Evolutionary conservation across 2,888 invertebrate species (phyloP).

Genomic region (Macrosoma leucophasiata): DNA sequence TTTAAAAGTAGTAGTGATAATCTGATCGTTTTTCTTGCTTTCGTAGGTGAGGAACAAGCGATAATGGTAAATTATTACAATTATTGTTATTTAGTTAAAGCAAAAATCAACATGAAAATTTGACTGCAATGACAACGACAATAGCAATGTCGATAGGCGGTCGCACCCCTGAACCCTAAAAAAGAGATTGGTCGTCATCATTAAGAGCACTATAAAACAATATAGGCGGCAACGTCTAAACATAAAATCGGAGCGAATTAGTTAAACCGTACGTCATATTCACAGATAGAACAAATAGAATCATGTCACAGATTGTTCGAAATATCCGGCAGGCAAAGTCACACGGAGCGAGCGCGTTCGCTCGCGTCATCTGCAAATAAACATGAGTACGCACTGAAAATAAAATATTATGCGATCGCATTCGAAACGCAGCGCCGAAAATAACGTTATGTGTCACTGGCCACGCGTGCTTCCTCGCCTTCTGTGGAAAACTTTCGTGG

Average conservation of each 20-base stretch:
- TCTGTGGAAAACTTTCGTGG: slow-evolving; percentile 28
- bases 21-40: too few species aligned
- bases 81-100: too few species aligned
- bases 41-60: too few species aligned
- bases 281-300: slow-evolving; percentile 40
- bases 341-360: slow-evolving; percentile 27
- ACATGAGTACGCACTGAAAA: slow-evolving; percentile 60
- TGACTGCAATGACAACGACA: too few species aligned
- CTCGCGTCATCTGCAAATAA: slow-evolving; percentile 61
- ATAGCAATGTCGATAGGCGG: too few species aligned
- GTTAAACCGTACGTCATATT: slow-evolving; percentile 31
- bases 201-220: slow-evolving; percentile 28
- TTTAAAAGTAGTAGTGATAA: too few species aligned
- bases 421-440: slow-evolving; percentile 56
- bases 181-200: too few species aligned
- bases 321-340: slow-evolving; percentile 32
- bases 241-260: slow-evolving; percentile 30
- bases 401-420: slow-evolving; percentile 68
- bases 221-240: slow-evolving; percentile 27
- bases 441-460: slow-evolving; percentile 57
- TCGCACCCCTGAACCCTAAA: too few species aligned
- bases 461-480: slow-evolving; percentile 29
- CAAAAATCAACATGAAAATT: too few species aligned
- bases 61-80: too few species aligned
- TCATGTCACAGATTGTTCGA: slow-evolving; percentile 39